phyloP scores from a whole-genome alignment of 2,888 invertebrate species.

The Synanthedon tipuliformis region DNA sequence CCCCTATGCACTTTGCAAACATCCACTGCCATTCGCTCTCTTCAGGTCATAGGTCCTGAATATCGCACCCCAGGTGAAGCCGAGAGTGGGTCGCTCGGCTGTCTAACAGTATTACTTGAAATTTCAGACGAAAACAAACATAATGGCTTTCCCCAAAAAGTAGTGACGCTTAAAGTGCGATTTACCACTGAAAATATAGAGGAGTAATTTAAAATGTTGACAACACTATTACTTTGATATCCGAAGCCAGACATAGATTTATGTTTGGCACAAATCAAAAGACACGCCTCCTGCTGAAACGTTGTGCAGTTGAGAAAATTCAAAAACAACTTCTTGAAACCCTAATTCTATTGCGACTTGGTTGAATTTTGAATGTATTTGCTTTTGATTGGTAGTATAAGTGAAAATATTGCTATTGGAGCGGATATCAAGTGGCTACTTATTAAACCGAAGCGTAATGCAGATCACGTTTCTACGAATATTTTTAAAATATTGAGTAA shows the following conservation, averaged over 20 bases:
- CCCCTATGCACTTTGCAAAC: too few relatives aligned
- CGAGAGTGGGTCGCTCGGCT: too few relatives aligned
- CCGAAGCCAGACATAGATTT: slow-evolving; percentile 21
- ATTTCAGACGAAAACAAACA: too few relatives aligned
- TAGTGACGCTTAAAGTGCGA: too few relatives aligned
- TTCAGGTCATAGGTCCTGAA: too few relatives aligned
- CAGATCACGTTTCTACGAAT: neutral
- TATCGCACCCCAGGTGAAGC: too few relatives aligned
- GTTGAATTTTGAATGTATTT: slow-evolving; percentile 11
- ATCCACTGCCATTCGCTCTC: too few relatives aligned
- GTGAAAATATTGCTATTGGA: neutral
- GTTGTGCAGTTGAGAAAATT: neutral
- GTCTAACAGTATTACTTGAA: too few relatives aligned
- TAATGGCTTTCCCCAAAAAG: too few relatives aligned
- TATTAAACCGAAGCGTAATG: neutral
- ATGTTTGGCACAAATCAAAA: slow-evolving; percentile 27
- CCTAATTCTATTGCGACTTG: slow-evolving; percentile 1
- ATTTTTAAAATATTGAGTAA: too few relatives aligned
- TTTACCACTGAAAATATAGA: neutral
- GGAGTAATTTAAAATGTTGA: slow-evolving; percentile 1
- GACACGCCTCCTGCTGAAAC: slow-evolving; percentile 13
- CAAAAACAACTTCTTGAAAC: neutral
- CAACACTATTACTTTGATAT: slow-evolving; percentile 14
- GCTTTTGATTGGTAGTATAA: neutral
- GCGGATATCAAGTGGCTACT: neutral